phyloP scores from a whole-genome alignment of 2,888 invertebrate species.

The Xestoiulus laeticollis region DNA sequence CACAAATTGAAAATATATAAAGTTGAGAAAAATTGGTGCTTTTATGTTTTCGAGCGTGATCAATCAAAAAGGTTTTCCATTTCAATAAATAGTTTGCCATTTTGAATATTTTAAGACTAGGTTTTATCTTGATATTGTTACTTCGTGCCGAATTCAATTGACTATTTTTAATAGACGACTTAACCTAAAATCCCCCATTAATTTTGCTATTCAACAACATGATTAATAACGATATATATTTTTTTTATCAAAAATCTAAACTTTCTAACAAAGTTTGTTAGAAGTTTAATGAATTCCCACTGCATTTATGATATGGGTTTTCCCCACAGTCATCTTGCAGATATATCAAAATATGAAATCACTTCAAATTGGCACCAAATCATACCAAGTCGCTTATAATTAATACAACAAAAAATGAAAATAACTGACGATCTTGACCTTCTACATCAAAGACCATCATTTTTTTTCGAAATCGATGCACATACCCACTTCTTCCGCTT shows the following conservation, averaged over 20 bases:
- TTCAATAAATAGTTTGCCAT: neutral
- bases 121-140: neutral
- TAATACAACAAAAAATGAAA: neutral
- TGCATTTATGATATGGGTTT: neutral
- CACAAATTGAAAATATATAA: neutral
- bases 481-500: neutral
- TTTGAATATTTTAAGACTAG: neutral
- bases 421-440: conserved; percentile 41
- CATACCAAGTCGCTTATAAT: neutral
- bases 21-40: neutral
- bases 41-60: neutral
- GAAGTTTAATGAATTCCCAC: neutral
- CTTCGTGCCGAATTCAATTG: neutral
- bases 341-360: neutral
- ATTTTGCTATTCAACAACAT: neutral
- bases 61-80: neutral
- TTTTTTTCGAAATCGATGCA: neutral
- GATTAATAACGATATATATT: neutral
- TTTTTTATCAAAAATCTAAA: neutral
- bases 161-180: neutral
- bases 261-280: neutral
- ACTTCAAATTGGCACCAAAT: neutral
- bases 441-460: neutral
- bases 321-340: neutral
- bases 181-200: neutral